Conservation (phyloP, 2,113 vertebrate species). For the Hydrolagus affinis region DNA sequence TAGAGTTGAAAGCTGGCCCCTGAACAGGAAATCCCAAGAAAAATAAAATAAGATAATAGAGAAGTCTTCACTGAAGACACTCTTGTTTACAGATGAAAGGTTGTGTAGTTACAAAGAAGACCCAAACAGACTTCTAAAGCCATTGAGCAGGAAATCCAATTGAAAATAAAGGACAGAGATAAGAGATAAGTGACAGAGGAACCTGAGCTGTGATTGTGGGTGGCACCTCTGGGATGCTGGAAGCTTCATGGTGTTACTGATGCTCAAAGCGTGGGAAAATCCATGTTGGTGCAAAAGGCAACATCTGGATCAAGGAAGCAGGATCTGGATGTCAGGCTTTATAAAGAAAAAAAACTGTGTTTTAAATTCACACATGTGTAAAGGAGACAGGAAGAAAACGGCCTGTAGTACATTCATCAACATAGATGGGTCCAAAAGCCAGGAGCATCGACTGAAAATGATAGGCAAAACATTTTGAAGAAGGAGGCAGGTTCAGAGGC, state of each 20-base stretch:
- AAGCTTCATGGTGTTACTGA: neutral
- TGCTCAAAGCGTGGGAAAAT: neutral
- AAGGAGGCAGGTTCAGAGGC: neutral
- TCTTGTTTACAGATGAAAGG: slow-evolving; percentile 17
- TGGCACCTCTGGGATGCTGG: neutral
- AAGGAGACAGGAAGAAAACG: neutral
- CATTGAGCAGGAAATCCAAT: neutral
- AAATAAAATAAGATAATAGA: neutral
- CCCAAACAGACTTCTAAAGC: neutral
- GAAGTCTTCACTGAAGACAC: neutral
- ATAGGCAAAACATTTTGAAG: neutral
- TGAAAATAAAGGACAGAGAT: neutral
- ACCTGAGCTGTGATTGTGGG: neutral
- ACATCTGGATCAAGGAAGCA: neutral
- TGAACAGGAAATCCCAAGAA: slow-evolving; percentile 19
- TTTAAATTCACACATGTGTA: neutral
- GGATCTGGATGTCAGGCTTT: neutral
- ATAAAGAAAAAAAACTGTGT: neutral
- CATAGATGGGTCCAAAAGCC: neutral
- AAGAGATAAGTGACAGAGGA: neutral
- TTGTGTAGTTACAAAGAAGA: neutral
- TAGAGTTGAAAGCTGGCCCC: neutral
- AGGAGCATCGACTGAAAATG: neutral
- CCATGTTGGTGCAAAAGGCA: too few species aligned
- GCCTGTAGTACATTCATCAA: neutral